Conservation (phyloP, 2,113 vertebrate species). For the Sphyrna mokarran region DNA sequence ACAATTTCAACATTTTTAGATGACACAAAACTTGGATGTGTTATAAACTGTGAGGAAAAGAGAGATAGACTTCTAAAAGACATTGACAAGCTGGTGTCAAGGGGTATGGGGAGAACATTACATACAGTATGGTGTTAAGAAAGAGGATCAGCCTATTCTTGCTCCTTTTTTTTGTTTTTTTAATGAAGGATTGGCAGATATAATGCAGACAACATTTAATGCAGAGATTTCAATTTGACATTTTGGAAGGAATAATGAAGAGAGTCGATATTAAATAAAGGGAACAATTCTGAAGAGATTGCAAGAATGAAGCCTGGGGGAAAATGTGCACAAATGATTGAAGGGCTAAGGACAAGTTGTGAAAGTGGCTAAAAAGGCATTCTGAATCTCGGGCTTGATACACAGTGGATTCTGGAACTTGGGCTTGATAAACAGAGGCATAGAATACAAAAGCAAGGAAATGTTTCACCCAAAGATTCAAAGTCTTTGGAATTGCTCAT, state of each 20-base stretch:
- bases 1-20: too few relatives aligned
- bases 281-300: not conserved
- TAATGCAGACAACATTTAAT: not conserved
- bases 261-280: not conserved
- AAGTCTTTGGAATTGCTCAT: not conserved
- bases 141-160: too few relatives aligned
- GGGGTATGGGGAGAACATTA: too few relatives aligned
- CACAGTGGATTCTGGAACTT: too few relatives aligned
- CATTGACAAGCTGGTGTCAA: not conserved
- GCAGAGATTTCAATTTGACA: not conserved
- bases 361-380: not conserved
- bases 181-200: not conserved
- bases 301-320: not conserved
- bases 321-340: not conserved
- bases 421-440: not conserved
- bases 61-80: not conserved
- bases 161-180: too few relatives aligned
- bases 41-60: not conserved
- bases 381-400: too few relatives aligned
- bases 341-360: not conserved
- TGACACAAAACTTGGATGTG: not conserved
- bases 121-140: too few relatives aligned
- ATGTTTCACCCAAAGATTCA: not conserved
- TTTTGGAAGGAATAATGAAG: not conserved
- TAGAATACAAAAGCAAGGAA: not conserved